phyloP scores from a whole-genome alignment of 2,797 vertebrate genomes.

The Falco rusticolus region DNA sequence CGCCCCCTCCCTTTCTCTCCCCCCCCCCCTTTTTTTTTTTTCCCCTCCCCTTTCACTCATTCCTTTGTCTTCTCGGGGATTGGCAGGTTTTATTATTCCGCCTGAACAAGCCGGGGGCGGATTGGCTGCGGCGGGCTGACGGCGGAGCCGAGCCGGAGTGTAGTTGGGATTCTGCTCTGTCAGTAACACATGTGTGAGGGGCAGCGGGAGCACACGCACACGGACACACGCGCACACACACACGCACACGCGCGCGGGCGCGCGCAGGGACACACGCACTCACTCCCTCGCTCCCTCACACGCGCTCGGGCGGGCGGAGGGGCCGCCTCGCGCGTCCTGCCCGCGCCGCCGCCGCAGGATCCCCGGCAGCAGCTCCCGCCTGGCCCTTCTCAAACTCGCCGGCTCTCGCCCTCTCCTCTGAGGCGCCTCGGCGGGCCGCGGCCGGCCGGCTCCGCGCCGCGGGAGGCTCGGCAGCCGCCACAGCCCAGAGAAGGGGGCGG shows the following conservation, averaged over 20 bases:
- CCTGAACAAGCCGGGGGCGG: slow-evolving; percentile 81
- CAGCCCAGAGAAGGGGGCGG: slow-evolving; percentile 45
- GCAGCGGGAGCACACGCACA: slow-evolving; percentile 65
- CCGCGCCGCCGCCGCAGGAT: slow-evolving; percentile 11
- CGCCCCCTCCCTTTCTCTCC: background rate
- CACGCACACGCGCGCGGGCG: too few species aligned
- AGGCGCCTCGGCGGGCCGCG: background rate
- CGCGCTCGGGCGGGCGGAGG: too few species aligned
- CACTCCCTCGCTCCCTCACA: too few species aligned
- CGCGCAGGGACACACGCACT: too few species aligned
- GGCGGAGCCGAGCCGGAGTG: slow-evolving; percentile 84
- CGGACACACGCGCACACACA: background rate
- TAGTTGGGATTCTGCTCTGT: slow-evolving; percentile 89
- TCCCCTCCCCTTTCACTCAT: slow-evolving; percentile 63
- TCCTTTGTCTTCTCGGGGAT: slow-evolving; percentile 81
- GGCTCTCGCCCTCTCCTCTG: background rate
- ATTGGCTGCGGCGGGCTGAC: slow-evolving; percentile 85
- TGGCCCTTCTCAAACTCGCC: background rate
- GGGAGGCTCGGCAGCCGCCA: slow-evolving; percentile 44
- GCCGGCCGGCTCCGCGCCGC: background rate
- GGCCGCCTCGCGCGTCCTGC: slow-evolving; percentile 55
- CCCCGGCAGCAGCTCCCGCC: slow-evolving; percentile 25
- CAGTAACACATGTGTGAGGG: slow-evolving; percentile 93
- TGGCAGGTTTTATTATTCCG: slow-evolving; percentile 90
- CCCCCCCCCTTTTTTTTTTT: background rate